Base-by-base conservation (phyloP, 2,888 invertebrate species). In the Orchestes rusci region DNA sequence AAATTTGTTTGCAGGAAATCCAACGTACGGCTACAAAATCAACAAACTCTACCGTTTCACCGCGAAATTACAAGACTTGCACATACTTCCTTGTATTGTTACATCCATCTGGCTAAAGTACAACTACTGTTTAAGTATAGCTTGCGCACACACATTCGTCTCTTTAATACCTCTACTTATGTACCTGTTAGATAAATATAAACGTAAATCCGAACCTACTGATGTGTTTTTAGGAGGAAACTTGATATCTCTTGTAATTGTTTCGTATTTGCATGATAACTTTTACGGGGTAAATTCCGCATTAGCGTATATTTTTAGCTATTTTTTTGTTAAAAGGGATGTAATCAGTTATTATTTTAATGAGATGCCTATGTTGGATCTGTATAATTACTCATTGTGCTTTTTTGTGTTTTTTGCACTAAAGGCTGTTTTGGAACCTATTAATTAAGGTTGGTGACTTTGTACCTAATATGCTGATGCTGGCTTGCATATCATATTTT, bases 381-480 rank as follows among this genome's bases (percentile, higher is more conserved):
- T 69, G 47, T 65, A 60, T 44, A 68, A 67, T 52, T 66, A 66
- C 53, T 64, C 64, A 18, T 53, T 67, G 49, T 66, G 66, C 51
- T 68, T 69, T 53, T 67, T 64, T 54, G 47, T 61, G 36, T 61
- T 57, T 49, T 69, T 68, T 53, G 57, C 63, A 30, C 50, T 62
- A 16, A 60, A 55, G 51, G 59, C 66, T 32, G 35, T 59, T 35
- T 35, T 51, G 31, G 47, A 52, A 5, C 45, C 45, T 18, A 2
- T 46, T n/a, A 37, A 40, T 31, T 42, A 43, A 27, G 7, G n/a
- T 19, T n/a, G n/a, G n/a, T n/a, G n/a, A n/a, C n/a, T n/a, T n/a
- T n/a, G n/a, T n/a, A n/a, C n/a, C n/a, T n/a, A n/a, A n/a, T n/a
- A n/a, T n/a, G n/a, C n/a, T n/a, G n/a, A n/a, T n/a, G n/a, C n/a